phyloP scores from a whole-genome alignment of 2,888 invertebrate genomes.

The Acronicta psi region DNA sequence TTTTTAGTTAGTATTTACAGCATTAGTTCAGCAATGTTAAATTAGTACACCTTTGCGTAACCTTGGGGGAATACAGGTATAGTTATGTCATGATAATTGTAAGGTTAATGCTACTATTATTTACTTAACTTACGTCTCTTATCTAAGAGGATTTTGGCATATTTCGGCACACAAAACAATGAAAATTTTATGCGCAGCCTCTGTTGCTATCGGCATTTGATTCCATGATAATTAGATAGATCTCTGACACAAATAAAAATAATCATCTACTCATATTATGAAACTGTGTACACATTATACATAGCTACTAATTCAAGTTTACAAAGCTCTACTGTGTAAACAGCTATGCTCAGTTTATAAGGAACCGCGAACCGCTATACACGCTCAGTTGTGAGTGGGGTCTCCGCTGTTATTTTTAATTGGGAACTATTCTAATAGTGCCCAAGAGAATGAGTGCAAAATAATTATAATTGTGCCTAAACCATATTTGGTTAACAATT shows the following conservation, averaged over 20 bases:
- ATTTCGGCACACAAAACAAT: no score
- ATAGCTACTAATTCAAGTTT: not conserved
- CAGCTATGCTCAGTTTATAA: conserved; percentile 9
- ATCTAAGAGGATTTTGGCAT: no score
- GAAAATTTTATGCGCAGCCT: no score
- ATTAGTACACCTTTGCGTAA: no score
- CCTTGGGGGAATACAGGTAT: no score
- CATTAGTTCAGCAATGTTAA: no score
- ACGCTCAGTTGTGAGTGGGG: conserved; percentile 8
- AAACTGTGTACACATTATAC: not conserved
- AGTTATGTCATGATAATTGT: no score
- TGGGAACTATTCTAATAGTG: conserved; percentile 8
- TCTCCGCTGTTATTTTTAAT: not conserved
- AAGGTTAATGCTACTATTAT: no score
- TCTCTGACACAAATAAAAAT: conserved; percentile 4
- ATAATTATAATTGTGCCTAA: not conserved
- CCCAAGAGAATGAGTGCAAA: conserved; percentile 12
- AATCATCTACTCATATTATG: not conserved
- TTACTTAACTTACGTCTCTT: no score
- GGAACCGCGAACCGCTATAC: not conserved
- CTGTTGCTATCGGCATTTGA: not conserved
- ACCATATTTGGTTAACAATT: not conserved
- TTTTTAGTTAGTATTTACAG: no score
- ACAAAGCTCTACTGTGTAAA: not conserved
- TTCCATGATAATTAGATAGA: conserved; percentile 15